A percentile compares a stretch with the other conserved stretches of the same genome.
Evolutionary conservation across 2,888 invertebrate species (phyloP).

Genomic region (Cephus runcator): DNA sequence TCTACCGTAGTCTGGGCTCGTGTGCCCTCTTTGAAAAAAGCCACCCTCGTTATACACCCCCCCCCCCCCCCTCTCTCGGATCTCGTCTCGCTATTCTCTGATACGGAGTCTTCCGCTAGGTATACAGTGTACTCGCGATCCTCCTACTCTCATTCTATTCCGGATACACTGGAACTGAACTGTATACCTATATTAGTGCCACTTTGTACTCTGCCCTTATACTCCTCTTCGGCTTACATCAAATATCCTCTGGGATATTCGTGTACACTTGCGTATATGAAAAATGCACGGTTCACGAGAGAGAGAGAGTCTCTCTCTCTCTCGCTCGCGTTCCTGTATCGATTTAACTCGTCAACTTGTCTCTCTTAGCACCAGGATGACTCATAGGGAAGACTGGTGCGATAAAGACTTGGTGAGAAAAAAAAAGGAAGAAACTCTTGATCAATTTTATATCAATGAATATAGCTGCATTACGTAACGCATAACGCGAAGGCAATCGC

Average conservation of each 20-base stretch:
- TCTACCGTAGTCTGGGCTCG: neutral
- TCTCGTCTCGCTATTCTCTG: neutral
- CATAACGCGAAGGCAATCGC: neutral
- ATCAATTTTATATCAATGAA: neutral
- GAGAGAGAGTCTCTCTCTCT: neutral
- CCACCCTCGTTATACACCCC: constrained; percentile 28
- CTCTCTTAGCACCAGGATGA: neutral
- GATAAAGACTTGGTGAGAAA: neutral
- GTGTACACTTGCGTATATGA: neutral
- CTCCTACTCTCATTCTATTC: neutral
- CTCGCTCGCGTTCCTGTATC: neutral
- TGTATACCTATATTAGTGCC: neutral
- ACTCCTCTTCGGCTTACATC: neutral
- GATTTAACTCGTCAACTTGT: neutral
- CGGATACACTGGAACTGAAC: neutral
- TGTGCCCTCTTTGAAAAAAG: neutral
- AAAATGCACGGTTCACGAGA: neutral
- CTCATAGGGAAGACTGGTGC: neutral
- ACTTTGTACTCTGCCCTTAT: neutral
- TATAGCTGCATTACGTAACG: neutral
- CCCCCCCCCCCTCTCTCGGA: constrained; percentile 12
- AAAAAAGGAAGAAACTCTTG: neutral
- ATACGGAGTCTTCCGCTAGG: neutral
- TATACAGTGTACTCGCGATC: neutral
- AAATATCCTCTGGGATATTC: neutral